Percentiles rank a stretch among this genome's conserved stretches.
phyloP scores from a whole-genome alignment of 2,888 invertebrate genomes.

The Monoplex corrugatus region DNA sequence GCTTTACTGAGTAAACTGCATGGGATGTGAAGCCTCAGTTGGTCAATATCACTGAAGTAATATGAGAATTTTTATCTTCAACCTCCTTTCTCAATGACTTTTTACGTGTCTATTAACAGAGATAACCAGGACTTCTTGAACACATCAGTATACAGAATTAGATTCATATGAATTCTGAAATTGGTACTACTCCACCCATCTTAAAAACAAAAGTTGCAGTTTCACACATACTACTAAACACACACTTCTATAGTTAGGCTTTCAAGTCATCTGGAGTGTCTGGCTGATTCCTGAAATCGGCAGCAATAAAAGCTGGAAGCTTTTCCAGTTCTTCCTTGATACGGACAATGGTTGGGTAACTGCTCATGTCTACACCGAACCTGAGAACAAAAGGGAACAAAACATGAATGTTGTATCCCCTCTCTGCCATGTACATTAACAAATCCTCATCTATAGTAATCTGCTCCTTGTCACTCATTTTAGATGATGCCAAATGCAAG shows the following conservation, averaged over 20 bases:
- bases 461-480: background rate
- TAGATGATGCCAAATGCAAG: background rate
- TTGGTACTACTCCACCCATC: too few relatives aligned
- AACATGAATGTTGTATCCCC: constrained; percentile 14
- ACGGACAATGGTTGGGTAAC: constrained; percentile 93
- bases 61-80: too few relatives aligned
- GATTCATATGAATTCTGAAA: too few relatives aligned
- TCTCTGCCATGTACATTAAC: background rate
- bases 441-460: background rate
- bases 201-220: background rate
- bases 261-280: constrained; percentile 89
- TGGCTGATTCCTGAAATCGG: constrained; percentile 95
- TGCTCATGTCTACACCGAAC: constrained; percentile 94
- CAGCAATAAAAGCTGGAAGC: constrained; percentile 94
- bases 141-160: too few relatives aligned
- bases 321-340: constrained; percentile 93
- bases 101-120: too few relatives aligned
- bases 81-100: too few relatives aligned
- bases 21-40: too few relatives aligned
- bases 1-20: too few relatives aligned
- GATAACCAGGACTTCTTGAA: too few relatives aligned
- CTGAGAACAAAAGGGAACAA: too few relatives aligned
- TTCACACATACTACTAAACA: background rate
- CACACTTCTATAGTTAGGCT: constrained; percentile 29
- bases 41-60: too few relatives aligned